Evolutionary conservation across 2,113 vertebrate species (phyloP), one percentile per base, ranked within the genome.

Genomic region (Apistogramma diplotaenia): DNA sequence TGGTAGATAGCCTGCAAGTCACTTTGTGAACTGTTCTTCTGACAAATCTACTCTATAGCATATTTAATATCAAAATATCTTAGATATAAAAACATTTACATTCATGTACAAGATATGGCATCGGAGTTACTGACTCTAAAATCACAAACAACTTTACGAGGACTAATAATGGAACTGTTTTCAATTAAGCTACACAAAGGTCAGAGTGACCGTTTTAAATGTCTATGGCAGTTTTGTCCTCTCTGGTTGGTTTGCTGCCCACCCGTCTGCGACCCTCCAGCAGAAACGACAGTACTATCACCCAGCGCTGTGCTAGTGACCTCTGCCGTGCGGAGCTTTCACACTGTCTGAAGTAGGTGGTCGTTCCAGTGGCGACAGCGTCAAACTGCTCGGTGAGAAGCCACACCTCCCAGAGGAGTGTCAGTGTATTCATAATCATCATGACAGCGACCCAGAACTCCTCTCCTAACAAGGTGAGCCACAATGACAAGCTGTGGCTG

Each of bases 401-500:
- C 93, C 95, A 95, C 54, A 65, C 77, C 82, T 95, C 95, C 96
- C 96, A 96, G 7, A 94, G 13, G 13, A 95, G 61, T 0, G 95
- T 94, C 57, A 96, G 51, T 1, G 61, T 49, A 58, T 96, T 96
- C 92, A 96, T 89, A 8, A 91, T 10, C 6, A 89, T 60, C 89
- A 96, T 76, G 40, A 86, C 89, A 46, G 92, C 84, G 2, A 96
- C 94, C 95, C 95, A 96, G 56, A 92, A 92, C 85, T 96, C 94
- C n/a, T 76, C 60, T 12, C 85, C 94, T 3, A 93, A 25, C 80
- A 92, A 18, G 0, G 87, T 25, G 13, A 85, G 71, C 93, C 92
- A 94, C 37, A 35, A 2, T 0, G 88, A 84, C 29, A 85, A 29
- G 46, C 85, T 77, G 46, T 0, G 84, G 29, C 40, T 23, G 15